These are phyloP conservation scores for Neodiprion pinetum DNA, from an alignment of 1,140 invertebrate genomes.

Conservation along the genomic window DNA sequence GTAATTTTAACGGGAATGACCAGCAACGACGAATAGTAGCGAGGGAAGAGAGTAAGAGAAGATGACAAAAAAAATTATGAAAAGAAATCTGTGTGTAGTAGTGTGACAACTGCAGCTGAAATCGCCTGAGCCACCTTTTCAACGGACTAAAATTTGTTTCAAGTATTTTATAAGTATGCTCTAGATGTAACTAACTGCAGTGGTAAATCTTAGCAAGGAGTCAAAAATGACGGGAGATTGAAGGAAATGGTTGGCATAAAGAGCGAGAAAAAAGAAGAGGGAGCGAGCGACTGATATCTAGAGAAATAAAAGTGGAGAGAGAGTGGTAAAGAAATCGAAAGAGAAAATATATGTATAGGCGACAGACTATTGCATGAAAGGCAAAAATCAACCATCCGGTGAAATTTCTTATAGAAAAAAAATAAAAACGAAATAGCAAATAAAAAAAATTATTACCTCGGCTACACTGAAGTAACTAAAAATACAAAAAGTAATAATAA, in stretches of 20 bases:
- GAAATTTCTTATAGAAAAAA: not conserved
- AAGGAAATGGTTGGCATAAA: not conserved
- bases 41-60: constrained; percentile 19
- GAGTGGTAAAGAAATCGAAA: not conserved
- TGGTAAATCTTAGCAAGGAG: constrained; percentile 22
- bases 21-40: constrained; percentile 11
- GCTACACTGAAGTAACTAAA: constrained; percentile 38
- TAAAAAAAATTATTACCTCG: constrained; percentile 34
- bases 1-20: constrained; percentile 13
- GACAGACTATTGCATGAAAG: not conserved
- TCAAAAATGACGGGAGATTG: not conserved
- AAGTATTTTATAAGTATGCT: constrained; percentile 60
- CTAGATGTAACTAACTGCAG: constrained; percentile 44
- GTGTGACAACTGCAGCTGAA: constrained; percentile 40
- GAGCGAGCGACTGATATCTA: not conserved
- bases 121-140: constrained; percentile 45
- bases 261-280: not conserved
- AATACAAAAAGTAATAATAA: constrained; percentile 17
- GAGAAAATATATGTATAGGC: constrained; percentile 2
- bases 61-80: not conserved
- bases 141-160: constrained; percentile 54
- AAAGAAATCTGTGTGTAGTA: constrained; percentile 40
- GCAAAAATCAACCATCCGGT: not conserved
- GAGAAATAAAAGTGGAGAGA: not conserved
- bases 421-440: not conserved